Evolutionary conservation across 2,888 invertebrate species (phyloP).

Genomic region (Hipparchia semele): DNA sequence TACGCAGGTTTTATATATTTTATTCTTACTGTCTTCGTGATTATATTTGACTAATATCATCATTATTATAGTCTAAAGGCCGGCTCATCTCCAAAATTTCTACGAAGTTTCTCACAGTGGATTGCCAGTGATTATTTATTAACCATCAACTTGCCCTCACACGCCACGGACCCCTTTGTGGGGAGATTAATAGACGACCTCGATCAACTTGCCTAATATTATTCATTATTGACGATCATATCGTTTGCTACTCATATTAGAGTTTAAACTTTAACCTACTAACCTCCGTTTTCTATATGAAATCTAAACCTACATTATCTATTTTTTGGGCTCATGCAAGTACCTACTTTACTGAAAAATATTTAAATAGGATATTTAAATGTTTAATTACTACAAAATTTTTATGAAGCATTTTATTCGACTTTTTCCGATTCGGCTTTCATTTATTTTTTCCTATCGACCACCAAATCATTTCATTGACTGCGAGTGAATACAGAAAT

Average conservation of each 20-base stretch:
- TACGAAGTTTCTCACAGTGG: slow-evolving; percentile 48
- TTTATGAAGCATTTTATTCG: slow-evolving; percentile 9
- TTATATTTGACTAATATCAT: neutral
- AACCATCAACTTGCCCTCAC: slow-evolving; percentile 49
- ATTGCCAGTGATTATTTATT: slow-evolving; percentile 56
- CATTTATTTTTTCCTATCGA: slow-evolving; percentile 34
- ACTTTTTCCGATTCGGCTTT: slow-evolving; percentile 20
- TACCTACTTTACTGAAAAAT: no score
- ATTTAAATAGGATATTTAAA: no score
- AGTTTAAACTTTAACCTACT: no score
- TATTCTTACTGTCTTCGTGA: neutral
- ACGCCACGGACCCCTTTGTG: slow-evolving; percentile 25
- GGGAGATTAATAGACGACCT: slow-evolving; percentile 35
- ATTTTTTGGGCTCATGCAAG: no score
- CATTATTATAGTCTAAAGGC: slow-evolving; percentile 1
- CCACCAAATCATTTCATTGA: slow-evolving; percentile 39
- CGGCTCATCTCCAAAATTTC: neutral
- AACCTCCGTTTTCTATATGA: no score
- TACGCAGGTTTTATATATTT: no score
- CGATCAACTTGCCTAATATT: slow-evolving; percentile 28
- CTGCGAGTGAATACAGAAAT: slow-evolving; percentile 36
- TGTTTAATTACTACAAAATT: neutral
- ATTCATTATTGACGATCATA: slow-evolving; percentile 20
- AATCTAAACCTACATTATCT: no score
- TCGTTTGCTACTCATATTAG: neutral